phyloP scores from a whole-genome alignment of 2,113 vertebrate genomes.

The Athene noctua region DNA sequence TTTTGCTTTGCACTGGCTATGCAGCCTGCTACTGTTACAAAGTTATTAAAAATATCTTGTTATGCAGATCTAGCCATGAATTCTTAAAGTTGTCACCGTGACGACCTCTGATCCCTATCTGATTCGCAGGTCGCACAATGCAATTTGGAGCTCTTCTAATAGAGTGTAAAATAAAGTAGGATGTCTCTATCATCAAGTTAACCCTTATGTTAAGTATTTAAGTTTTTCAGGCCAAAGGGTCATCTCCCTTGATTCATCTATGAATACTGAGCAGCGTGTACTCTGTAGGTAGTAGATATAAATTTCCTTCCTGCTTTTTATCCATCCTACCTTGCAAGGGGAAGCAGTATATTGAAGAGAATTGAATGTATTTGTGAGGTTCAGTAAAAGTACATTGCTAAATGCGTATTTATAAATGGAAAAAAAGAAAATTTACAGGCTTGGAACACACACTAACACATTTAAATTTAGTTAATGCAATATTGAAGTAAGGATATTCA shows the following conservation, averaged over 20 bases:
- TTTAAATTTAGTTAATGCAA: background rate
- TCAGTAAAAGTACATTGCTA: background rate
- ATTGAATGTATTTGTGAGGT: background rate
- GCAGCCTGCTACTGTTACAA: background rate
- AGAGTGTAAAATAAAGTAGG: conserved; percentile 55
- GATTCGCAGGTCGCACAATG: conserved; percentile 24
- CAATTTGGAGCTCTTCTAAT: conserved; percentile 59
- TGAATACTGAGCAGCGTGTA: conserved; percentile 27
- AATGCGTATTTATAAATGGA: background rate
- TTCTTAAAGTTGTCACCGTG: conserved; percentile 18
- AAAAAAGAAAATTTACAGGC: background rate
- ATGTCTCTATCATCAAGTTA: conserved; percentile 40
- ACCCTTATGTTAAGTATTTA: conserved; percentile 54
- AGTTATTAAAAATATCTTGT: conserved; percentile 59
- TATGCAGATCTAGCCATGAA: conserved; percentile 54
- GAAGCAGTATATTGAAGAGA: background rate
- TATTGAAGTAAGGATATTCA: background rate
- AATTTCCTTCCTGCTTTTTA: conserved; percentile 16
- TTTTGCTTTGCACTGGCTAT: background rate
- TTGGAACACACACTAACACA: background rate
- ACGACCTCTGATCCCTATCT: conserved; percentile 31
- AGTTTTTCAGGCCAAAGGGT: conserved; percentile 34
- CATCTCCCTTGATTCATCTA: conserved; percentile 20
- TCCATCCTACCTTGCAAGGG: background rate
- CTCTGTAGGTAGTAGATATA: background rate